These are phyloP conservation scores for Psettodes erumei DNA, from an alignment of 2,113 vertebrate genomes.

Conservation along the genomic window DNA sequence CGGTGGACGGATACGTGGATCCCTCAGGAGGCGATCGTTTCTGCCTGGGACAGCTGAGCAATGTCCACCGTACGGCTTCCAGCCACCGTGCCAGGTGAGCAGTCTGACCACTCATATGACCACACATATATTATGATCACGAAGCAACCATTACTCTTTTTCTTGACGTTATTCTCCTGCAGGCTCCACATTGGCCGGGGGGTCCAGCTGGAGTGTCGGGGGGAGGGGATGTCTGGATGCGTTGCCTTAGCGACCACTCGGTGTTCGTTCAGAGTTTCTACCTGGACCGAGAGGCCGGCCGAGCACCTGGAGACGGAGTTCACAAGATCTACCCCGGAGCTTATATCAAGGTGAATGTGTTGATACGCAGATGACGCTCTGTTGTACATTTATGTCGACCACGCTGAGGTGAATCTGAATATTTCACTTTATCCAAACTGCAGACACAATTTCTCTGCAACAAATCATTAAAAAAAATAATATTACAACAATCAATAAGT, in stretches of 20 bases:
- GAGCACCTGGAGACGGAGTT: constrained; percentile 86
- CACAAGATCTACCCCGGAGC: constrained; percentile 88
- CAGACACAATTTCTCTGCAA: too few species aligned
- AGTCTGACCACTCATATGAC: too few species aligned
- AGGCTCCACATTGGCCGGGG: constrained; percentile 85
- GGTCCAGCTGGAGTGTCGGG: constrained; percentile 84
- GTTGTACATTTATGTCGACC: neutral
- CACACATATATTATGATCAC: too few species aligned
- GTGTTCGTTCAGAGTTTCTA: constrained; percentile 88
- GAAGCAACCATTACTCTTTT: neutral
- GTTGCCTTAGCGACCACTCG: constrained; percentile 84
- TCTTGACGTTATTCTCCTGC: neutral
- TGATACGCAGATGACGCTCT: neutral
- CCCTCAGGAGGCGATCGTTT: constrained; percentile 85
- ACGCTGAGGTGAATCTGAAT: neutral
- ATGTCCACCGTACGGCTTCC: constrained; percentile 81
- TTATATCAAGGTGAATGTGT: constrained; percentile 65
- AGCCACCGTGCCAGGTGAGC: constrained; percentile 85
- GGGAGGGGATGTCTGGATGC: constrained; percentile 87
- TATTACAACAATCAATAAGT: too few species aligned
- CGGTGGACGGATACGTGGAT: constrained; percentile 85
- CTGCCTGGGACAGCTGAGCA: constrained; percentile 85
- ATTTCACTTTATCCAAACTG: neutral
- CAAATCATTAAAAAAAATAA: too few species aligned
- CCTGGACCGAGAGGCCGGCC: constrained; percentile 84